Percentiles rank a stretch among this genome's conserved stretches.
Conservation (phyloP, 2,888 invertebrate species). For the Orchesella flavescens region DNA sequence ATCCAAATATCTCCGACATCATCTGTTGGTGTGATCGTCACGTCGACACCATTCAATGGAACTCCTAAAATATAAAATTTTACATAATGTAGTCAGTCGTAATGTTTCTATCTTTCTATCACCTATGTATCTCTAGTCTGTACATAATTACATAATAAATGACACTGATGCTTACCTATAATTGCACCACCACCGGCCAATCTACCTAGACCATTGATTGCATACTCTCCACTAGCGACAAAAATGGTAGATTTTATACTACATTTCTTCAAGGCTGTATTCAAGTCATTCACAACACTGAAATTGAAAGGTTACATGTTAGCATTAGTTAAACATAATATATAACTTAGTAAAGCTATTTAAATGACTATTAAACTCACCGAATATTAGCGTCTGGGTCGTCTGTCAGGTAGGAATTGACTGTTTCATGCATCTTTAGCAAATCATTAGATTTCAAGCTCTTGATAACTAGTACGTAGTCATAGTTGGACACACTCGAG, state of each 20-base stretch:
- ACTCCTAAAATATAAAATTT: too few species aligned
- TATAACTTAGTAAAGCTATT: not conserved
- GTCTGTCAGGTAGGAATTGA: not conserved
- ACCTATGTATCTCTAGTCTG: too few species aligned
- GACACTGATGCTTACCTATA: constrained; percentile 37
- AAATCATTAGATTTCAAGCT: not conserved
- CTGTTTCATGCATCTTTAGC: not conserved
- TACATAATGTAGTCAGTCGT: too few species aligned
- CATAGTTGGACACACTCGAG: not conserved
- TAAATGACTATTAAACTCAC: not conserved
- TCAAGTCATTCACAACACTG: constrained; percentile 12
- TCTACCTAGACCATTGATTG: constrained; percentile 1
- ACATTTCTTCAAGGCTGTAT: constrained; percentile 1
- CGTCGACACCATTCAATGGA: not conserved
- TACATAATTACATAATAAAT: too few species aligned
- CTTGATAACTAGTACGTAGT: constrained; percentile 9
- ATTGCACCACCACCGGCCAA: constrained; percentile 5
- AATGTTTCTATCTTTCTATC: not conserved
- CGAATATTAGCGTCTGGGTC: not conserved
- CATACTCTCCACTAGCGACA: constrained; percentile 26
- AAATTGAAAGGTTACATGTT: not conserved
- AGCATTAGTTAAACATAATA: not conserved
- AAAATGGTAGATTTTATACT: not conserved
- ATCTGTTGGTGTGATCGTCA: constrained; percentile 11
- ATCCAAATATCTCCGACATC: constrained; percentile 39